Evolutionary conservation across 1,140 invertebrate species (phyloP).

Genomic region (Pentalonia nigronervosa): DNA sequence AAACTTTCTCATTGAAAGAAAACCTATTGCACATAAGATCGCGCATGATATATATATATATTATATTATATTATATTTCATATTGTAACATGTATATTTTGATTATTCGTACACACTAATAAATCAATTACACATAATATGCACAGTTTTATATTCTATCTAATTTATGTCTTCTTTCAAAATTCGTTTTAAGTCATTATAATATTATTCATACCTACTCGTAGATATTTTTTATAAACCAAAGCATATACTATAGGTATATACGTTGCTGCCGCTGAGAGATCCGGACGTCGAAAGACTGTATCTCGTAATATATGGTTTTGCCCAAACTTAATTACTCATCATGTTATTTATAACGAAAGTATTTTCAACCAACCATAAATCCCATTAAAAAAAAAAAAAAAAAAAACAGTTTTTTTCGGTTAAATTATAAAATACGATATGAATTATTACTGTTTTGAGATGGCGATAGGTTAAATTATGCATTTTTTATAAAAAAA

Average conservation of each 20-base stretch:
- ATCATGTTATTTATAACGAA: background rate
- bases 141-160: background rate
- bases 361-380: background rate
- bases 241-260: background rate
- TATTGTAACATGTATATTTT: background rate
- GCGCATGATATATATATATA: too few relatives aligned
- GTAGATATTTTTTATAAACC: background rate
- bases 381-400: background rate
- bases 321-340: conserved; percentile 8
- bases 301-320: background rate
- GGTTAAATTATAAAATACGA: background rate
- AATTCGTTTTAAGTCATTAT: background rate
- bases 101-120: background rate
- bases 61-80: too few relatives aligned
- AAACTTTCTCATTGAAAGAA: too few relatives aligned
- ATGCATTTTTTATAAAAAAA: background rate
- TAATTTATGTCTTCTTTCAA: background rate
- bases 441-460: background rate
- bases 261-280: background rate
- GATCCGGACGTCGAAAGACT: background rate
- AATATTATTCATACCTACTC: too few relatives aligned
- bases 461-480: background rate
- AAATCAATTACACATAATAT: background rate
- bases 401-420: background rate
- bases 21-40: too few relatives aligned